These are phyloP conservation scores for fruit fly (Drosophila melanogaster) DNA, from an alignment of 1,140 invertebrate species.

Conservation along the genomic window Release_6_plus_ISO1_MT NT_033777.3:28861001-28861500, in stretches of 20 bases:
- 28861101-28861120: constrained; percentile 73
- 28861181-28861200: constrained; percentile 42
- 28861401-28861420: constrained; percentile 24
- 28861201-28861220: constrained; percentile 78
- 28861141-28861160: constrained; percentile 78
- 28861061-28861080: not conserved
- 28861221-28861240: constrained; percentile 66
- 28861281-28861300: constrained; percentile 72
- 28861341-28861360: constrained; percentile 20
- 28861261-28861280: constrained; percentile 56
- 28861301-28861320: constrained; percentile 20
- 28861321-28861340: not conserved
- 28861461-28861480: constrained; percentile 4
- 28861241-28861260: constrained; percentile 76
- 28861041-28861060: not conserved
- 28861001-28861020: constrained; percentile 32
- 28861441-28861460: constrained; percentile 11
- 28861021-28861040: constrained; percentile 19
- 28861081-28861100: constrained; percentile 52
- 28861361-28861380: not conserved
- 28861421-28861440: constrained; percentile 74
- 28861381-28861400: constrained; percentile 8
- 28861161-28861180: constrained; percentile 11
- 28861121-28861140: constrained; percentile 84
- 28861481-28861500: constrained; percentile 7